A percentile compares a stretch with the other conserved stretches of the same genome.
Evolutionary conservation across 2,888 invertebrate genomes (phyloP).

Genomic region (Acronicta psi): DNA sequence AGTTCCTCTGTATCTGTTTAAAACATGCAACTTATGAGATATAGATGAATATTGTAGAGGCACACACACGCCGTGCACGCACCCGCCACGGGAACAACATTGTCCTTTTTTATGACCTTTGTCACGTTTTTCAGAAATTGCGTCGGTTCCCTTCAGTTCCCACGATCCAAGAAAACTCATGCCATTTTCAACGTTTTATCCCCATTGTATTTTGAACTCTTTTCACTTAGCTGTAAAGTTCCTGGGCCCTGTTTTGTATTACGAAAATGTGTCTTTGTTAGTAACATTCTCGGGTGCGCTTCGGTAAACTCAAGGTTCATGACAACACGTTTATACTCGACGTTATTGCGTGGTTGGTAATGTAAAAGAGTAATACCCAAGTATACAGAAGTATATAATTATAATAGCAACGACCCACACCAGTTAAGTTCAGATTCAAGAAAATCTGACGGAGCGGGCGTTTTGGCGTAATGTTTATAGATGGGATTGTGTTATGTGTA

Average conservation of each 20-base stretch:
- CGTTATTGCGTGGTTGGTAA: conserved; percentile 47
- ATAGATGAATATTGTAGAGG: conserved; percentile 32
- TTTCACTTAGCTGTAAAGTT: conserved; percentile 47
- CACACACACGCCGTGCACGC: conserved; percentile 46
- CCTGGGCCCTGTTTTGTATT: conserved; percentile 30
- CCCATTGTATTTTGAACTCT: conserved; percentile 60
- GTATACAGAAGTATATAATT: conserved; percentile 27
- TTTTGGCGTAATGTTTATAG: conserved; percentile 1
- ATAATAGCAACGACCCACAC: conserved; percentile 6
- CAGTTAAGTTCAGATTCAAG: conserved; percentile 6
- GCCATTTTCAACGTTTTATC: conserved; percentile 27
- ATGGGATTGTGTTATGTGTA: background rate
- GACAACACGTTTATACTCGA: conserved; percentile 53
- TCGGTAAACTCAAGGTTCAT: conserved; percentile 56
- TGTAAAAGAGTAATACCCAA: conserved; percentile 40
- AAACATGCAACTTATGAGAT: conserved; percentile 33
- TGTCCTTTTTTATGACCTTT: conserved; percentile 74
- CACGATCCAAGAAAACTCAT: conserved; percentile 63
- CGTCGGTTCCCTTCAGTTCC: conserved; percentile 59
- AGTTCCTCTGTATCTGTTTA: conserved; percentile 8
- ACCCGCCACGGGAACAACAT: conserved; percentile 49
- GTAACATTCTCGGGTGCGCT: conserved; percentile 48
- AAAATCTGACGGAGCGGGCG: background rate
- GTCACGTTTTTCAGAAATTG: conserved; percentile 78
- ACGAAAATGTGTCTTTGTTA: conserved; percentile 50